Evolutionary conservation across 2,797 vertebrate species (phyloP).

Genomic region (Podarcis lilfordi): DNA sequence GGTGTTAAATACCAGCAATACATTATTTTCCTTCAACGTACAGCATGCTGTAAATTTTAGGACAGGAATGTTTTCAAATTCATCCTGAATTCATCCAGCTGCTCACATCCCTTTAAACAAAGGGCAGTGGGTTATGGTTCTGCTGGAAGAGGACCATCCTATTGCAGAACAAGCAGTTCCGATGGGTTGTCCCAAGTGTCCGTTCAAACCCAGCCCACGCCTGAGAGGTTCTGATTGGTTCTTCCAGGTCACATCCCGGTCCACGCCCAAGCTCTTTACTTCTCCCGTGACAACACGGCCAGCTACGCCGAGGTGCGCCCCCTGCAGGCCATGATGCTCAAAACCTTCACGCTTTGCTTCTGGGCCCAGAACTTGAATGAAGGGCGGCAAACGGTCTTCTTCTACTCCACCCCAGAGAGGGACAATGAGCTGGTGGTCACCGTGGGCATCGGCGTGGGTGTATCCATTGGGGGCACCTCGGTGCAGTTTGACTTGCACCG

Average conservation of each 20-base stretch:
- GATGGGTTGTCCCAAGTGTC: slow-evolving; percentile 31
- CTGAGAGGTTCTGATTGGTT: not conserved
- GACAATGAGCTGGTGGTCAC: slow-evolving; percentile 83
- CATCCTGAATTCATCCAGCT: too few relatives aligned
- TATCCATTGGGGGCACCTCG: slow-evolving; percentile 83
- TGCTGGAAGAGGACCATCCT: not conserved
- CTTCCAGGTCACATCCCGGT: slow-evolving; percentile 39
- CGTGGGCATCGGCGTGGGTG: slow-evolving; percentile 75
- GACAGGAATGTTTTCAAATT: too few relatives aligned
- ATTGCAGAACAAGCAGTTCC: not conserved
- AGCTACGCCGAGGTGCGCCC: slow-evolving; percentile 79
- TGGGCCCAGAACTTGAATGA: slow-evolving; percentile 68
- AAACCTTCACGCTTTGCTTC: slow-evolving; percentile 83
- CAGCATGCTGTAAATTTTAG: too few relatives aligned
- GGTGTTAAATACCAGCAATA: too few relatives aligned
- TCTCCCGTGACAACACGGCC: slow-evolving; percentile 72
- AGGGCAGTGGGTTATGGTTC: not conserved
- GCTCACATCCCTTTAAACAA: too few relatives aligned
- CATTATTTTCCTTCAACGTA: too few relatives aligned
- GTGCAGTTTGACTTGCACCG: slow-evolving; percentile 79
- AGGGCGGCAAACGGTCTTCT: slow-evolving; percentile 79
- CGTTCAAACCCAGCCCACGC: too few relatives aligned
- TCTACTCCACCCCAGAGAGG: slow-evolving; percentile 77
- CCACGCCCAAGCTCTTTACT: slow-evolving; percentile 81
- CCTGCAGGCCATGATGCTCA: slow-evolving; percentile 70